These are phyloP conservation scores for Dryoscopus gambensis DNA, from an alignment of 2,113 vertebrate genomes.

Conservation along the genomic window DNA sequence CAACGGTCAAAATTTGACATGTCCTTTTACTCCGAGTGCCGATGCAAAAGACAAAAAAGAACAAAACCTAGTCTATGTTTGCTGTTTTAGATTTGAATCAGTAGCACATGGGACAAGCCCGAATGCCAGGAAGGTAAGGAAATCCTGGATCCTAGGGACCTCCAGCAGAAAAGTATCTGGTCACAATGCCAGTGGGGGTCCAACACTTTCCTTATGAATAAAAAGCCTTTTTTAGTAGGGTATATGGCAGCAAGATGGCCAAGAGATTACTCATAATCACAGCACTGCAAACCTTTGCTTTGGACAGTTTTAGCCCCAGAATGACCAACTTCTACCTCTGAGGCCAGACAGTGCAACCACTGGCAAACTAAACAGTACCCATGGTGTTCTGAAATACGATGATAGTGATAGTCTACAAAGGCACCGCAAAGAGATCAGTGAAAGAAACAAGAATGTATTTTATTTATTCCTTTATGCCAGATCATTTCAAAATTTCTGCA, in stretches of 20 bases:
- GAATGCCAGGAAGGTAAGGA: neutral
- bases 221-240: neutral
- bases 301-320: neutral
- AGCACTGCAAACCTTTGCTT: neutral
- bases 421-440: accelerated
- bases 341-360: neutral
- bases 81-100: neutral
- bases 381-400: neutral
- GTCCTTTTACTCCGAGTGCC: neutral
- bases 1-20: neutral
- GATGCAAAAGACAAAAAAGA: neutral
- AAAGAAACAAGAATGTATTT: neutral
- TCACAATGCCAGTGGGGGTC: neutral
- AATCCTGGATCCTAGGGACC: neutral
- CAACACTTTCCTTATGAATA: neutral
- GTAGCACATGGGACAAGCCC: neutral
- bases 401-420: neutral
- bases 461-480: neutral
- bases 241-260: neutral
- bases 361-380: neutral
- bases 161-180: neutral
- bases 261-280: neutral
- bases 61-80: neutral
- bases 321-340: neutral
- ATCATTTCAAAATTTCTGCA: neutral